A percentile compares a stretch with the other conserved stretches of the same genome.
phyloP scores from a whole-genome alignment of 2,797 vertebrate genomes.

The Semaprochilodus insignis region DNA sequence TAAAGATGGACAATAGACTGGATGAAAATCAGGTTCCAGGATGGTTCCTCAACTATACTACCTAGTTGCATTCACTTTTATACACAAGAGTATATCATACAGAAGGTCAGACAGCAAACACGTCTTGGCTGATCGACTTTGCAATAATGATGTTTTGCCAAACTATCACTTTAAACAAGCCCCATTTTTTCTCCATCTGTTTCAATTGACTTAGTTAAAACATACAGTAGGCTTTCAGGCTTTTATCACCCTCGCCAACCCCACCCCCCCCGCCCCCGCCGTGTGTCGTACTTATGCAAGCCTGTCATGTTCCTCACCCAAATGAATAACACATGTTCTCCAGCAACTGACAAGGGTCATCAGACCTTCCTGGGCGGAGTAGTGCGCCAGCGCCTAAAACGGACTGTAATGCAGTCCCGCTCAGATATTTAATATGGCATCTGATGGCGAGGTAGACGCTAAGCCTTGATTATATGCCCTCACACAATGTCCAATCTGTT shows the following conservation, averaged over 20 bases:
- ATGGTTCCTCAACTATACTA: background rate
- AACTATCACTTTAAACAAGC: background rate
- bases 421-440: conserved; percentile 39
- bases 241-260: conserved; percentile 8
- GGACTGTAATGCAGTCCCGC: conserved; percentile 8
- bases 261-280: no score
- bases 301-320: conserved; percentile 18
- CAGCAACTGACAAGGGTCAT: conserved; percentile 28
- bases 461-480: conserved; percentile 47
- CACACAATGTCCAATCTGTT: conserved; percentile 57
- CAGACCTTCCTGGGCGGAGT: conserved; percentile 14
- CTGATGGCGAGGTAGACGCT: conserved; percentile 44
- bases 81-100: background rate
- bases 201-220: conserved; percentile 34
- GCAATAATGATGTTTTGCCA: background rate
- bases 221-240: conserved; percentile 27
- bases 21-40: background rate
- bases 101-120: background rate
- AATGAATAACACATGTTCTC: conserved; percentile 55
- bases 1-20: background rate
- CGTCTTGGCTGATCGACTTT: background rate
- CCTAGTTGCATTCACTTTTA: background rate
- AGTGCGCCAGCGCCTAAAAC: background rate
- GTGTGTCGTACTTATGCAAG: conserved; percentile 18
- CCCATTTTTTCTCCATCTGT: background rate